Base-by-base conservation (phyloP, 2,113 vertebrate species). In the Pangasianodon hypophthalmus region DNA sequence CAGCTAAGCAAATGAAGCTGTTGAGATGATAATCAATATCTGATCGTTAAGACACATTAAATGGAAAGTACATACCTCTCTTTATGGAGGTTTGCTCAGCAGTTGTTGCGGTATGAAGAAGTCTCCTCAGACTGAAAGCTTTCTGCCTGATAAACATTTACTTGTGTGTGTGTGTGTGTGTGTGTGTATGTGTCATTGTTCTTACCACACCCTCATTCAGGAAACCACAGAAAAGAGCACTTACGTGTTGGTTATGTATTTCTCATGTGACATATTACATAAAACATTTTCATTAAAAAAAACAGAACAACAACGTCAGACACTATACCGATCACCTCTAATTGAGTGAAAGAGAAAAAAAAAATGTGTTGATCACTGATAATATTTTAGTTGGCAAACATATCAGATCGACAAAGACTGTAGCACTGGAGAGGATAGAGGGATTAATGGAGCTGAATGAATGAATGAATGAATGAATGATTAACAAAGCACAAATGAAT, bases 191-290 rank as follows among this genome's bases (percentile, higher is more conserved):
- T 52, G 9, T 32, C 8, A 54, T 24, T 24, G 48, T 24, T 37
- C 69, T 37, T 80, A 44, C 71, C 84, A 89, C 84, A 11, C 84
- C 88, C 32, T 54, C 48, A 64, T n/a, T 80, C 32, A 16, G 21
- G 41, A 89, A 62, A 64, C 0, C 26, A 18, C 46, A 9, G n/a
- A 6, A 32, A 13, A 13, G 4, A n/a, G 24, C 18, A 44, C 73
- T 50, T 52, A 50, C 13, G 1, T 48, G 26, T 32, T 2, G 6
- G 29, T n/a, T 26, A 52, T 52, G 29, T 14, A 29, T 48, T 48
- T 79, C 44, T 79, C 46, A 48, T 48, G 11, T 26, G 11, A 29
- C 21, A 8, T 69, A 69, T n/a, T 18, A 1, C 32, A 41, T 73
- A 64, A 64, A 64, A 64, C 62, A n/a, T 3, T 29, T 64, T 64